Evolutionary conservation across 2,888 invertebrate genomes (phyloP).

Genomic region (Lacanobia wlatinum): DNA sequence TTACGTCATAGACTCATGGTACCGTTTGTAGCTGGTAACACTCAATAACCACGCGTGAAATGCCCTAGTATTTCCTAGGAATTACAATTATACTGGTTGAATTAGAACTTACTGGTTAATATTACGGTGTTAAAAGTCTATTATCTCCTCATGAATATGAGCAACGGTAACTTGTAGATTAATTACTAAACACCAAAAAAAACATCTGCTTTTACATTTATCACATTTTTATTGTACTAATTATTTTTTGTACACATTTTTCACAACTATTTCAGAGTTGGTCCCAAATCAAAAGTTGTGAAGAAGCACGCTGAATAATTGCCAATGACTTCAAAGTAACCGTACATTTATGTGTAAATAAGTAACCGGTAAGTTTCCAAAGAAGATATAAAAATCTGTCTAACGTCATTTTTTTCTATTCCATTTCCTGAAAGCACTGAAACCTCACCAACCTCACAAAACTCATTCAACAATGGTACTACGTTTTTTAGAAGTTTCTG

Average conservation of each 20-base stretch:
- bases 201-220: too few species aligned
- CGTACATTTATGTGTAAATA: too few species aligned
- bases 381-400: background rate
- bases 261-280: background rate
- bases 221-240: too few species aligned
- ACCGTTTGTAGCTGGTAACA: background rate
- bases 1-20: slow-evolving; percentile 1
- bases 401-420: background rate
- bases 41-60: background rate
- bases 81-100: background rate
- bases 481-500: background rate
- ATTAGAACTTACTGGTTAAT: background rate
- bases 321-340: too few species aligned
- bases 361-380: too few species aligned
- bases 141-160: background rate
- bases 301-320: too few species aligned
- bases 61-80: background rate
- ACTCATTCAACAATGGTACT: too few species aligned
- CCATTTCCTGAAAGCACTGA: background rate
- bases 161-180: background rate
- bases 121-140: background rate
- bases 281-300: background rate
- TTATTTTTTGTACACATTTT: too few species aligned
- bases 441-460: too few species aligned
- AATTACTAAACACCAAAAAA: background rate